Conservation (phyloP, 2,113 vertebrate species). For the Silurus glanis region DNA sequence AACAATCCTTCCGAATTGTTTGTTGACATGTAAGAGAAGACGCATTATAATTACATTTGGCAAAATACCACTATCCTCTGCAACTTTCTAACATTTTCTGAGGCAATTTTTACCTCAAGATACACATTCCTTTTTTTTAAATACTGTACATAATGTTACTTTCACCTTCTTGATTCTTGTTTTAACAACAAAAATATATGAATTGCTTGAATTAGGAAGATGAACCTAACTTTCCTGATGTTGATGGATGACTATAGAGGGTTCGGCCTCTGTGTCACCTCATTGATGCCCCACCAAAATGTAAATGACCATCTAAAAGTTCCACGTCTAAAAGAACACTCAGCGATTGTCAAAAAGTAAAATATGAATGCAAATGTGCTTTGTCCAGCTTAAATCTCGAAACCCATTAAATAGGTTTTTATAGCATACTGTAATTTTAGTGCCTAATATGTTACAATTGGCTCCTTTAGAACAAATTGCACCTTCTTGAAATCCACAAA, state of each 20-base stretch:
- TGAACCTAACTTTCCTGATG: not conserved
- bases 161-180: not conserved
- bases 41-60: not conserved
- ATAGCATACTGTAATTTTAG: not conserved
- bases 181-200: not conserved
- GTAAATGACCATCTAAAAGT: not conserved
- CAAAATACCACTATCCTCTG: not conserved
- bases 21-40: not conserved
- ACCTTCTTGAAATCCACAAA: not conserved
- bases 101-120: not conserved
- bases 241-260: not conserved
- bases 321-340: not conserved
- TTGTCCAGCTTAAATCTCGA: not conserved
- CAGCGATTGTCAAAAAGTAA: not conserved
- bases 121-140: not conserved
- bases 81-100: not conserved
- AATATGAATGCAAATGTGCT: not conserved
- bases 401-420: not conserved
- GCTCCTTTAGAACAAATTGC: not conserved
- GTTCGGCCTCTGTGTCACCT: not conserved
- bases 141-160: not conserved
- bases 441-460: not conserved
- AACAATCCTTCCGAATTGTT: not conserved
- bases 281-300: not conserved
- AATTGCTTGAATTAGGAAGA: not conserved